Evolutionary conservation across 2,113 vertebrate genomes (phyloP).

Genomic region (Oncorhynchus masou): DNA sequence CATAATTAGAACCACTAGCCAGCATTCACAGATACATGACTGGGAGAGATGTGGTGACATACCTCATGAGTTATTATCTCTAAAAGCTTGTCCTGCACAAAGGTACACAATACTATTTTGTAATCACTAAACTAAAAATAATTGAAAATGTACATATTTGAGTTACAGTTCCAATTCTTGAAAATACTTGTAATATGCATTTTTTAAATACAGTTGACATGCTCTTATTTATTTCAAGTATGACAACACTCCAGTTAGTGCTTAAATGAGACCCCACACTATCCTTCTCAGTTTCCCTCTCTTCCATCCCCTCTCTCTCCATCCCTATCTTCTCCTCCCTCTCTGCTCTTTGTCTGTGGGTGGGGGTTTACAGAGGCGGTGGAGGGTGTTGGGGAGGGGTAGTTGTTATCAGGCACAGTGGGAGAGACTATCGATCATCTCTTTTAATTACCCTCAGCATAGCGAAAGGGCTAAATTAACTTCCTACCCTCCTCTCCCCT

Average conservation of each 20-base stretch:
- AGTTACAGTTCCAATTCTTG: too few relatives aligned
- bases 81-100: too few relatives aligned
- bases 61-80: too few relatives aligned
- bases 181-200: too few relatives aligned
- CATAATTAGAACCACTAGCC: too few relatives aligned
- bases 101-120: too few relatives aligned
- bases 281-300: neutral
- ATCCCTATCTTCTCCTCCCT: neutral
- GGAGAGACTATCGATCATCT: conserved; percentile 79
- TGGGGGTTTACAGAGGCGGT: neutral
- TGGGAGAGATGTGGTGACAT: too few relatives aligned
- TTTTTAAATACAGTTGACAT: too few relatives aligned
- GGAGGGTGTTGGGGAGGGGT: conserved; percentile 37
- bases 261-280: neutral
- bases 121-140: too few relatives aligned
- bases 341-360: neutral
- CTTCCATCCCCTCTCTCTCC: neutral
- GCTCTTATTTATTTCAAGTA: neutral
- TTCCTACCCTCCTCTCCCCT: conserved; percentile 61
- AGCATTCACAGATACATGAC: too few relatives aligned
- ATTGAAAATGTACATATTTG: too few relatives aligned
- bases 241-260: neutral
- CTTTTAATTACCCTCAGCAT: conserved; percentile 83
- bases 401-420: conserved; percentile 76
- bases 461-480: conserved; percentile 80